Evolutionary conservation across 1,140 invertebrate species (phyloP), one percentile per base, ranked within the genome.

Genomic region (Aradophagus sp.): DNA sequence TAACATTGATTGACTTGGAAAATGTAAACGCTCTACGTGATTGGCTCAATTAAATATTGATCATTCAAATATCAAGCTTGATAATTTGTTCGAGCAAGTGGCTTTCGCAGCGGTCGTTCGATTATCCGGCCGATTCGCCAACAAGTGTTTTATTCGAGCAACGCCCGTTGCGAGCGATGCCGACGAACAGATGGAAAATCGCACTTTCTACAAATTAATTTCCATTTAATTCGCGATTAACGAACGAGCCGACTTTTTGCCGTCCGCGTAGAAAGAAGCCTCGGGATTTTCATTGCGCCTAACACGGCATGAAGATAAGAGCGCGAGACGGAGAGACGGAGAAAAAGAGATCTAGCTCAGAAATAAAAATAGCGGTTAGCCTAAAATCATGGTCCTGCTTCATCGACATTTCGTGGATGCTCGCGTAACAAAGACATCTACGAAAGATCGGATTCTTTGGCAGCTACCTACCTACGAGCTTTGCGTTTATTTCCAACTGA

Each of bases 401-500:
- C 29, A 68, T 73, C 59, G 65, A 73, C 47, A 55, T 73, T 70
- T 34, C 50, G 50, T 48, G 70, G 52, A 53, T 36, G 70, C 26
- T 73, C 56, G 47, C 27, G 48, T 39, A 70, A 78, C 76, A 78
- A 78, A 76, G 71, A 69, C 63, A 73, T 62, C 39, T 45, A 58
- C 39, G 52, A 55, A 63, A 76, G 75, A 80, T 78, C 72, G 70
- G 70, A 76, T 71, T 75, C 77, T 77, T 81, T 79, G 74, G 71
- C 78, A 80, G 72, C 27, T 29, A 71, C 44, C 27, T 29, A 71
- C 44, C 52, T 36, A 44, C 52, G 17, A 66, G 63, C 75, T 80
- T 77, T 75, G 69, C 68, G 70, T 75, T 77, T 82, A 80, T 80
- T 82, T 82, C 77, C 44, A 71, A 77, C 73, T 77, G 77, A 82